Evolutionary conservation across 2,113 vertebrate species (phyloP).

Genomic region (Fulmarus glacialis): DNA sequence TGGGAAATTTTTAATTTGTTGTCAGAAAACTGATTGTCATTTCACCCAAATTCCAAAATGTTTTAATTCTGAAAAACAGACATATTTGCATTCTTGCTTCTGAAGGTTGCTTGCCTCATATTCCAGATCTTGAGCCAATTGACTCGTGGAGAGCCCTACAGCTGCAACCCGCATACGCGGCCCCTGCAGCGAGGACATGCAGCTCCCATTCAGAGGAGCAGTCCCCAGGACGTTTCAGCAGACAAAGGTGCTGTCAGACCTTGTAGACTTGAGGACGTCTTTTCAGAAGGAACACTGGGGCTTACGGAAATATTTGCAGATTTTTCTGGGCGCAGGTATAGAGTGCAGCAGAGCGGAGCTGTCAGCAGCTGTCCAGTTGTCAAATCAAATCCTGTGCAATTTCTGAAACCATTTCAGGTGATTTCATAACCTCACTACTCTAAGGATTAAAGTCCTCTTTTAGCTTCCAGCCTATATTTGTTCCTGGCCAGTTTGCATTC

Average conservation of each 20-base stretch:
- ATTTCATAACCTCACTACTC: not conserved
- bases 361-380: accelerated
- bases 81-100: accelerated
- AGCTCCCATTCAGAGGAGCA: not conserved
- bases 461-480: not conserved
- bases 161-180: accelerated
- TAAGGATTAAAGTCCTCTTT: not conserved
- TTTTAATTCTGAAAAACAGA: not conserved
- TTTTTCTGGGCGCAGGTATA: not conserved
- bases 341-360: not conserved
- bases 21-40: not conserved
- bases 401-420: not conserved
- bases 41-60: not conserved
- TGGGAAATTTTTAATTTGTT: not conserved
- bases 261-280: accelerated
- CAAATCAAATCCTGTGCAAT: not conserved
- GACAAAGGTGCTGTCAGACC: not conserved
- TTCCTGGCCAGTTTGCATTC: not conserved
- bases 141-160: accelerated
- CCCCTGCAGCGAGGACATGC: not conserved
- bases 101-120: not conserved
- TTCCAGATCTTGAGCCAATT: no score
- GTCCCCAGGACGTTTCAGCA: not conserved
- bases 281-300: not conserved
- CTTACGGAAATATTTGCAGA: not conserved